A percentile compares a stretch with the other conserved stretches of the same genome.
Evolutionary conservation across 2,797 vertebrate species (phyloP).

Genomic region (Rhincodon typus): DNA sequence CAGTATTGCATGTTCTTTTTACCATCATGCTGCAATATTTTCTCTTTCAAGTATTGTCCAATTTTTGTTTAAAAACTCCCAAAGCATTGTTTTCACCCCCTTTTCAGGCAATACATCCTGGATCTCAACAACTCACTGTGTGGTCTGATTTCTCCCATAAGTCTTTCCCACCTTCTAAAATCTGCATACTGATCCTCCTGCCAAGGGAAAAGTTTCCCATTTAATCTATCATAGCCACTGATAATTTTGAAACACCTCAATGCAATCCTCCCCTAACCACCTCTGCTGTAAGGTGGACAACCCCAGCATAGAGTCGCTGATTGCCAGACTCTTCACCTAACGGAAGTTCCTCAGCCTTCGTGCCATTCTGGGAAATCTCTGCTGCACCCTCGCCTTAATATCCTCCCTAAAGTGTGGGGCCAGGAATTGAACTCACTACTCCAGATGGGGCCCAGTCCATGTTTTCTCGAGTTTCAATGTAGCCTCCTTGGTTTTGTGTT

Average conservation of each 20-base stretch:
- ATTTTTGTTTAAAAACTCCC: neutral
- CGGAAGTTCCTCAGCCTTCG: neutral
- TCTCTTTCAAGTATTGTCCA: neutral
- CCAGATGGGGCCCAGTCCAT: neutral
- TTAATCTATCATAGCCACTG: neutral
- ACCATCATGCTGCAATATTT: neutral
- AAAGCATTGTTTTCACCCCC: neutral
- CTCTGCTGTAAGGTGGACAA: neutral
- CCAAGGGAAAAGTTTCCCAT: neutral
- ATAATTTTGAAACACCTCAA: neutral
- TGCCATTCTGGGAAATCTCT: neutral
- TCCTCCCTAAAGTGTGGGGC: no score
- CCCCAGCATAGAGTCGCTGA: no score
- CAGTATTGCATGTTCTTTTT: neutral
- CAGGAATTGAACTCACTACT: neutral
- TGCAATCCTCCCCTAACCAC: neutral
- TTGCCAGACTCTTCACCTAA: neutral
- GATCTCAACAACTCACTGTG: neutral
- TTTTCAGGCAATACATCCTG: neutral
- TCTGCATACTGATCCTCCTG: neutral
- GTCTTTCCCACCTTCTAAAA: neutral
- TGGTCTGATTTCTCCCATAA: neutral
- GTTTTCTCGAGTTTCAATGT: neutral
- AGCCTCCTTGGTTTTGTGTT: neutral
- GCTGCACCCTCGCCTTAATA: neutral